These are phyloP conservation scores for Busseola fusca DNA, from an alignment of 2,888 invertebrate genomes.

Conservation along the genomic window DNA sequence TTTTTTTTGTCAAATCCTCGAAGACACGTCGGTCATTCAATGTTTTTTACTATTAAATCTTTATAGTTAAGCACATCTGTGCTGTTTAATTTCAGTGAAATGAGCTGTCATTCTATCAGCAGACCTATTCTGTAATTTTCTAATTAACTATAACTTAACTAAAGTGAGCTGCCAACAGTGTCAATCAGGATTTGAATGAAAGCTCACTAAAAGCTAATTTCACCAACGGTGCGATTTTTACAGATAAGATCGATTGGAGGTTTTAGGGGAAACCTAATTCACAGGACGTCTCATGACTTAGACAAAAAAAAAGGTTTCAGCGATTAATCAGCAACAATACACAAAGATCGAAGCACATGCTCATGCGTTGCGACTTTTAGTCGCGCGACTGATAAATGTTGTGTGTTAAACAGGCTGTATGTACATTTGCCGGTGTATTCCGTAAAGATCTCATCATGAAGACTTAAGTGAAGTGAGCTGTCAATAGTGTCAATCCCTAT, in stretches of 20 bases:
- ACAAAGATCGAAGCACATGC: conserved; percentile 61
- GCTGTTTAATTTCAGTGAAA: not conserved
- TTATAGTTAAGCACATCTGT: not conserved
- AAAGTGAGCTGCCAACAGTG: too few species aligned
- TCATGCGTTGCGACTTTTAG: conserved; percentile 53
- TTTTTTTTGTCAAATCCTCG: not conserved
- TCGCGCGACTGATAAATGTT: conserved; percentile 42
- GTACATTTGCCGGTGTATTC: conserved; percentile 24
- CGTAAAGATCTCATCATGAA: not conserved
- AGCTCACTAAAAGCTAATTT: not conserved
- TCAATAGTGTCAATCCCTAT: not conserved
- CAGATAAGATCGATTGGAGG: not conserved
- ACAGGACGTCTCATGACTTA: not conserved
- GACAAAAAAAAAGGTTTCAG: conserved; percentile 25
- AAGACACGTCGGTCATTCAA: not conserved
- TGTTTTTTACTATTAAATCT: not conserved
- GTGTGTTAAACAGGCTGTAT: conserved; percentile 53
- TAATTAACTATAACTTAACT: too few species aligned
- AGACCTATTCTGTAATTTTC: too few species aligned
- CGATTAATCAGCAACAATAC: conserved; percentile 36
- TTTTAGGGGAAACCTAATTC: not conserved
- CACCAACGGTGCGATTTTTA: not conserved
- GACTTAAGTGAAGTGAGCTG: not conserved
- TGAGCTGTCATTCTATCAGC: not conserved
- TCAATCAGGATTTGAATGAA: not conserved